These are phyloP conservation scores for Laticauda laticaudata DNA, from an alignment of 2,113 vertebrate species.

Conservation along the genomic window DNA sequence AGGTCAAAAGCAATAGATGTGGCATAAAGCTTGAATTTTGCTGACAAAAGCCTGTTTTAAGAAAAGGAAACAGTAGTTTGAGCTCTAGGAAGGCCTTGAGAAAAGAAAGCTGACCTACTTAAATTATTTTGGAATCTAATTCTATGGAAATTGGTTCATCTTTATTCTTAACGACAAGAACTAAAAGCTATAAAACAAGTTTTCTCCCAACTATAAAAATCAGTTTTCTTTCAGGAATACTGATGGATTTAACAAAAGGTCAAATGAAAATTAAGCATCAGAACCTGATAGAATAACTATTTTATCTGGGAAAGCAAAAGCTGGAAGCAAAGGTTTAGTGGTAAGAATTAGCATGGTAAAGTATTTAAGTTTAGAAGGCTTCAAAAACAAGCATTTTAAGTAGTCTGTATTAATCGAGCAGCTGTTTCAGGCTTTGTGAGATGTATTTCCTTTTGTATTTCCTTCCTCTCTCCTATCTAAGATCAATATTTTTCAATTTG, in stretches of 20 bases:
- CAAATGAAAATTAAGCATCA: slow-evolving; percentile 41
- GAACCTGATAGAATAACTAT: neutral
- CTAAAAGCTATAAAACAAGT: neutral
- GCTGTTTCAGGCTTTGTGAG: neutral
- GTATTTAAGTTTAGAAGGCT: neutral
- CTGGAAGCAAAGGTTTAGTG: neutral
- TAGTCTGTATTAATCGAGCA: neutral
- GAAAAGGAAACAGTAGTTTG: neutral
- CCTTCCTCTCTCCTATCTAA: neutral
- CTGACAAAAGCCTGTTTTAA: neutral
- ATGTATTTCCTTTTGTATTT: neutral
- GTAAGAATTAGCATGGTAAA: neutral
- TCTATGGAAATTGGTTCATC: neutral
- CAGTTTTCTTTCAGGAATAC: slow-evolving; percentile 31
- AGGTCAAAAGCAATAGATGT: neutral
- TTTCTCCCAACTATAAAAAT: neutral
- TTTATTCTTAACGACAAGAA: neutral
- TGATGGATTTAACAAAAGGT: slow-evolving; percentile 49
- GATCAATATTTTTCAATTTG: neutral
- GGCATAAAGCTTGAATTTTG: neutral
- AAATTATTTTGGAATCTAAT: neutral
- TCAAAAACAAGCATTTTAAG: neutral
- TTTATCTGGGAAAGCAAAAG: neutral
- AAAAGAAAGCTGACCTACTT: neutral
- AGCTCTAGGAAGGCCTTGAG: neutral